Evolutionary conservation across 1,140 invertebrate species (phyloP), one percentile per base, ranked within the genome.

Genomic region (Sarcophaga bullata): DNA sequence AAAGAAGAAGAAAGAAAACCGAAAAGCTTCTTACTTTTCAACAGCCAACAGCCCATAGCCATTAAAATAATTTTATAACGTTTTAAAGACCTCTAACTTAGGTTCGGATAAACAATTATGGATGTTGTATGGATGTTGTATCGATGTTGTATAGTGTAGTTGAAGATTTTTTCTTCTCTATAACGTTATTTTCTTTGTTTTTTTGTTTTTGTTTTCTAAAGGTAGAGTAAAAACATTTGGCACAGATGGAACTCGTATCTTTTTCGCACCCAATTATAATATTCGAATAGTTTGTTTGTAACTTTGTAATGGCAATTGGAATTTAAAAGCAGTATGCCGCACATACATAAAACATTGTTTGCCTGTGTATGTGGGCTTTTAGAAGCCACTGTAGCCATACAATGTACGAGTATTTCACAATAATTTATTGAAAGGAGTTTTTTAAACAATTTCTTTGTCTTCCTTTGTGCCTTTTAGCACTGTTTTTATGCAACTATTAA

Each of bases 251-350:
- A 10, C n/a, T 19, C n/a, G 19, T 68, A 7, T 68, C 62, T 68
- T 68, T 68, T 68, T 68, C 62, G 62, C 62, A 68, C 62, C 62
- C 62, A 68, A 68, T 68, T 68, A 68, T 8, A 68, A 68, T 68
- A 17, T 68, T 68, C 17, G 19, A 68, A 68, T 68, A 37, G 1
- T 37, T 37, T 37, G 25, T 37, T 37, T 37, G 25, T 37, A 37
- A 37, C 25, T 37, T 37, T 37, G 17, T 68, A n/a, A 17, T 68
- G 62, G n/a, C 62, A 68, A 19, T 19, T 68, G 17, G 62, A 68
- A 68, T 68, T 58, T 68, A 68, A 19, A 2, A 37, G 25, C 25
- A 37, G 25, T 37, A 37, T 37, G 25, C 25, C 25, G 4, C 25
- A 37, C 25, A 37, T 37, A 37, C 25, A 37, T 37, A 37, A 37